These are phyloP conservation scores for Cheumatopsyche charites DNA, from an alignment of 1,140 invertebrate species.

Conservation along the genomic window DNA sequence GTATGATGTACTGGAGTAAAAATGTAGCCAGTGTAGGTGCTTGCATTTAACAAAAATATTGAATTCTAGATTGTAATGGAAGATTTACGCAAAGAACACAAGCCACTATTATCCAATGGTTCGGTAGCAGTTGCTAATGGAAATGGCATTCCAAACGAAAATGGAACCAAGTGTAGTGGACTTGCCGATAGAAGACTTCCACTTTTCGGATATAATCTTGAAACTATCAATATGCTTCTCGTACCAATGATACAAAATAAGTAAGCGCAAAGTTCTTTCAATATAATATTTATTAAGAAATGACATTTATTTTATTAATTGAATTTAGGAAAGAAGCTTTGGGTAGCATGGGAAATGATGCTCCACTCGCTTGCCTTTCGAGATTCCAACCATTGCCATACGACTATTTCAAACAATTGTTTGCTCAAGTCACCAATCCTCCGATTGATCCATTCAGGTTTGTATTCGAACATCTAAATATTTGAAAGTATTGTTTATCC, in stretches of 20 bases:
- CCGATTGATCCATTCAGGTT: conserved; percentile 95
- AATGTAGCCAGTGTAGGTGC: no score
- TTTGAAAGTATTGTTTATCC: neutral
- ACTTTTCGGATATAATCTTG: conserved; percentile 93
- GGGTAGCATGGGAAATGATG: conserved; percentile 99
- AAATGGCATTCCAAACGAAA: conserved; percentile 51
- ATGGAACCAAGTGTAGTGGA: conserved; percentile 60
- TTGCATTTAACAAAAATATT: neutral
- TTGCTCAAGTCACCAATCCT: conserved; percentile 99
- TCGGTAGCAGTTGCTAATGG: conserved; percentile 51
- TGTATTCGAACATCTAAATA: neutral
- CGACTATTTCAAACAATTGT: conserved; percentile 99
- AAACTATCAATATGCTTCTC: conserved; percentile 92
- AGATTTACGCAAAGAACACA: conserved; percentile 65
- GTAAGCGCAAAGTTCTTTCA: no score
- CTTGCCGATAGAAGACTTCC: conserved; percentile 83
- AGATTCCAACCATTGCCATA: conserved; percentile 93
- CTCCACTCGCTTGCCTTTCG: conserved; percentile 94
- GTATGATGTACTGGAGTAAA: no score
- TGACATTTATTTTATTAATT: neutral
- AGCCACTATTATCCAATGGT: conserved; percentile 52
- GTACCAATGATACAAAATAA: conserved; percentile 97
- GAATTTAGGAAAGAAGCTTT: conserved; percentile 91
- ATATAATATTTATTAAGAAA: neutral
- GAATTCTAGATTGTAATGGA: conserved; percentile 70